Base-by-base conservation (phyloP, 2,113 vertebrate species). In the Cyrtonyx montezumae region DNA sequence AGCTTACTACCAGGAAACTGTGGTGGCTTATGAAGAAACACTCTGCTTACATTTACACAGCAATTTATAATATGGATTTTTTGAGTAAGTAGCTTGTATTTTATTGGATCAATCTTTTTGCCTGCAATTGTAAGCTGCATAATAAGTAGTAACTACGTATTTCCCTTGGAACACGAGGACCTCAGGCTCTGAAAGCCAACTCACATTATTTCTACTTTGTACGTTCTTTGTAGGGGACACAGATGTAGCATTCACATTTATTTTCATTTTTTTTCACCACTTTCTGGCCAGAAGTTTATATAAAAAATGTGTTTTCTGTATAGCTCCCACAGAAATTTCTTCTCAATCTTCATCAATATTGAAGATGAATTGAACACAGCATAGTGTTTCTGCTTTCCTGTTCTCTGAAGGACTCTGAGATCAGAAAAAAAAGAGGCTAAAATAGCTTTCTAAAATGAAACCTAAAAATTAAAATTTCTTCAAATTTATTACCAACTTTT, bases 381-480 rank as follows among this genome's bases (percentile, higher is more conserved):
- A 61, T 17, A 49, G 34, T 8, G 1, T 51, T 84, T 81, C 13
- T 73, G 28, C 13, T 65, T n/a, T 74, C 16, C 8, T 13, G 42
- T 79, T 77, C 40, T 88, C 53, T 66, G 22, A 61, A 83, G 28
- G 2, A 8, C 13, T 55, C 21, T 37, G 25, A 63, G 16, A 6
- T 51, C 75, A 78, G 6, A 6, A 4, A 13, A 61, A 77, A 80
- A 66, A 43, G 12, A 59, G 3, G 4, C 3, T 43, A 78, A 85
- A 58, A 40, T 2, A 0, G 0, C 42, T 62, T 51, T 80, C 0
- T 69, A 56, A 91, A 89, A 46, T 69, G 3, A 32, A 69, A 3
- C 0, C 26, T 40, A 20, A 45, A 4, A 56, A 46, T 67, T 68
- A 46, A 59, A 82, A 65, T 30, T 36, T 7, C 5, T n/a, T 42